These are phyloP conservation scores for Rotaria macrura DNA, from an alignment of 2,888 invertebrate genomes.

Conservation along the genomic window DNA sequence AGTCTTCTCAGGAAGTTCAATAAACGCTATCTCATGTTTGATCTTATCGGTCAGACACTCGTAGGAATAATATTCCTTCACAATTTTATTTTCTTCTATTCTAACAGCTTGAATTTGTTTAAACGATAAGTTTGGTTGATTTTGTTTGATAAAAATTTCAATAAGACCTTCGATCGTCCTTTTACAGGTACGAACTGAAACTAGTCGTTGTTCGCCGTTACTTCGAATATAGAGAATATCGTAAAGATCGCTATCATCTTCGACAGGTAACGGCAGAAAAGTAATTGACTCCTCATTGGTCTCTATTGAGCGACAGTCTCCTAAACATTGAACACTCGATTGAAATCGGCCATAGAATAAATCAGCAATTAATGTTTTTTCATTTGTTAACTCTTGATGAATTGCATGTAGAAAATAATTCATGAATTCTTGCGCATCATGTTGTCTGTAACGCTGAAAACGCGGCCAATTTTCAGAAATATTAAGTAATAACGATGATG, in stretches of 20 bases:
- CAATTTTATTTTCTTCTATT: not conserved
- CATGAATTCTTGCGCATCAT: conserved; percentile 11
- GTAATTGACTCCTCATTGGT: not conserved
- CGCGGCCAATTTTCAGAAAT: not conserved
- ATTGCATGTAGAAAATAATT: not conserved
- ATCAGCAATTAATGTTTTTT: not conserved
- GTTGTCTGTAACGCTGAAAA: not conserved
- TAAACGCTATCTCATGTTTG: not conserved
- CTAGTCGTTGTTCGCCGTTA: not conserved
- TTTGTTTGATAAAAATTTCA: not conserved
- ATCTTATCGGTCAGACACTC: not conserved
- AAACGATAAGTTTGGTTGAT: not conserved
- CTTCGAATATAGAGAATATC: not conserved
- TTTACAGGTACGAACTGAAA: not conserved
- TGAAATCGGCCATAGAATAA: not conserved
- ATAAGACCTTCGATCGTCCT: not conserved
- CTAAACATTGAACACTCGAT: not conserved
- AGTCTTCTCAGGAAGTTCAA: not conserved
- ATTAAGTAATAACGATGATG: not conserved
- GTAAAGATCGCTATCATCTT: not conserved
- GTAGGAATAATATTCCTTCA: not conserved
- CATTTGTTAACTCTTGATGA: not conserved
- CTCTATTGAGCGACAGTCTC: not conserved
- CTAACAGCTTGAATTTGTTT: not conserved
- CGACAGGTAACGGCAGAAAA: not conserved